Evolutionary conservation across 92 coral and sea anemone species (phyloP).

Genomic region (Actinernus sp.): DNA sequence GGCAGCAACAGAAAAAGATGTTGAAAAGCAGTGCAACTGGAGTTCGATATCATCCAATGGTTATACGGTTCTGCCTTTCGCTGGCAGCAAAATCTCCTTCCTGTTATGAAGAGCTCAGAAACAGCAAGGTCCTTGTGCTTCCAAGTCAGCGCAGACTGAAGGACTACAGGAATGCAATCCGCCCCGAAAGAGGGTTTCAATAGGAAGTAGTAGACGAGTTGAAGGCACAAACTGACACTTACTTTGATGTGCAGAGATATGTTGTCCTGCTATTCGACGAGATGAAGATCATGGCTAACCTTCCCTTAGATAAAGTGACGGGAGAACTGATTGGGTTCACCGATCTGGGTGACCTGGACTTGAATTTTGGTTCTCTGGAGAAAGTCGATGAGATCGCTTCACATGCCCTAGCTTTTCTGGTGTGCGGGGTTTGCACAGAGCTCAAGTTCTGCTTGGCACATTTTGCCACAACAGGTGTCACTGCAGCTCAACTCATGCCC

Average conservation of each 20-base stretch:
- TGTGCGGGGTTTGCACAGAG: conserved; percentile 67
- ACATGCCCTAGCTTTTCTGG: conserved; percentile 65
- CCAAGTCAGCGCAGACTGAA: conserved; percentile 57
- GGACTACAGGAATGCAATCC: conserved; percentile 53
- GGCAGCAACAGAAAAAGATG: conserved; percentile 65
- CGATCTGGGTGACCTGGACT: conserved; percentile 70
- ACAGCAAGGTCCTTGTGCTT: conserved; percentile 55
- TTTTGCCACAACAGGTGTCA: conserved; percentile 59
- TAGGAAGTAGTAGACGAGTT: conserved; percentile 33
- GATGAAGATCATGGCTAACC: conserved; percentile 57
- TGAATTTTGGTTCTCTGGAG: conserved; percentile 52
- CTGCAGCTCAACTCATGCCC: conserved; percentile 44
- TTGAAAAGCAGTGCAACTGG: conserved; percentile 44
- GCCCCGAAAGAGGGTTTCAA: conserved; percentile 63
- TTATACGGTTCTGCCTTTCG: conserved; percentile 61
- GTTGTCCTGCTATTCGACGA: conserved; percentile 67
- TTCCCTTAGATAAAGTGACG: conserved; percentile 58
- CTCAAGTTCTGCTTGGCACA: conserved; percentile 63
- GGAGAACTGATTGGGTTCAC: conserved; percentile 69
- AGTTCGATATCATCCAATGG: conserved; percentile 67
- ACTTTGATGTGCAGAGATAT: conserved; percentile 66
- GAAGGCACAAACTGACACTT: conserved; percentile 26
- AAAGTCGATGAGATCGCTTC: conserved; percentile 54
- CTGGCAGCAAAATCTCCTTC: conserved; percentile 69
- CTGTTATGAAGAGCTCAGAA: conserved; percentile 61